These are phyloP conservation scores for Caenorhabditis sp. DNA, from an alignment of 2,888 invertebrate species.

Conservation along the genomic window DNA sequence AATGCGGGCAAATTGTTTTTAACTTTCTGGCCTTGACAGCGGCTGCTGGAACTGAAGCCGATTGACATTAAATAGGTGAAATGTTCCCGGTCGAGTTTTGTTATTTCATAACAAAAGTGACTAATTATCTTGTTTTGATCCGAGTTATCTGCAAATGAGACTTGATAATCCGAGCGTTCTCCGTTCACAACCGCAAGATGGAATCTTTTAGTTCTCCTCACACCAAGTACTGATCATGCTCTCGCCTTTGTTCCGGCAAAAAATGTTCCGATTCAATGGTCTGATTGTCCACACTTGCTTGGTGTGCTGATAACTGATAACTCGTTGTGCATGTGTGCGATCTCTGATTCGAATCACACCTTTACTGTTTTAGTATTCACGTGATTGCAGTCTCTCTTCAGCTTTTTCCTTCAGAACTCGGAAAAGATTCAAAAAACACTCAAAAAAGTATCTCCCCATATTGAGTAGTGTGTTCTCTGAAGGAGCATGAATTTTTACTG, in stretches of 20 bases:
- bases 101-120: no score
- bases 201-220: no score
- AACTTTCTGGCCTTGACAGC: no score
- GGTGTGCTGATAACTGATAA: constrained; percentile 39
- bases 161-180: no score
- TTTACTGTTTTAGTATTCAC: constrained; percentile 1
- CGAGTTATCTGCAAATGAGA: no score
- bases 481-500: neutral
- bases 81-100: no score
- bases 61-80: no score
- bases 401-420: neutral
- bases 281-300: constrained; percentile 22
- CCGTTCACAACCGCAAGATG: no score
- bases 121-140: no score
- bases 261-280: constrained; percentile 40
- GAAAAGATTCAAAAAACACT: constrained; percentile 19
- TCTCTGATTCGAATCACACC: constrained; percentile 13
- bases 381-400: neutral
- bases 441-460: constrained; percentile 12
- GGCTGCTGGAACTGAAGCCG: no score
- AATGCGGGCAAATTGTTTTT: no score
- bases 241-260: neutral
- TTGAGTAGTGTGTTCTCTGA: neutral
- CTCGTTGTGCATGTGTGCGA: constrained; percentile 26
- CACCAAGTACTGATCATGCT: no score